A percentile compares a stretch with the other conserved stretches of the same genome.
These are phyloP conservation scores for Seira ritae DNA, from an alignment of 2,888 invertebrate species.

Conservation along the genomic window DNA sequence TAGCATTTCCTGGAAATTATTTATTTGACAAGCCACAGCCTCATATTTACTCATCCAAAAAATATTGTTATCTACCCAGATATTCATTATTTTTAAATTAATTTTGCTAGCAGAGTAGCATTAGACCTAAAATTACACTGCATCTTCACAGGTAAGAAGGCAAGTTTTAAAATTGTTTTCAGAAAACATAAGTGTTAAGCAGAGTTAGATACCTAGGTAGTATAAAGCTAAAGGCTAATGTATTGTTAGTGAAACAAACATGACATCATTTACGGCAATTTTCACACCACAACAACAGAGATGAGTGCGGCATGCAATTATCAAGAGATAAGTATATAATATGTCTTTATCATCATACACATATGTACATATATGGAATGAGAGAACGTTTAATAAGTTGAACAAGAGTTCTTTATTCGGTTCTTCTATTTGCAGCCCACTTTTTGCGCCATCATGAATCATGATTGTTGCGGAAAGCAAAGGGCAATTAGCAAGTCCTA, in stretches of 20 bases:
- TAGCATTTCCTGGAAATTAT: too few species aligned
- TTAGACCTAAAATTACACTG: too few species aligned
- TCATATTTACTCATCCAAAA: too few species aligned
- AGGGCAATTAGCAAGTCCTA: slow-evolving; percentile 3
- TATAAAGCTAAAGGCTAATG: background rate
- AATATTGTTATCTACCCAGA: too few species aligned
- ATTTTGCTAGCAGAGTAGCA: too few species aligned
- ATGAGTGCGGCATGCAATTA: slow-evolving; percentile 16
- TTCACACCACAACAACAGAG: slow-evolving; percentile 40
- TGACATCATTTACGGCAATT: slow-evolving; percentile 50
- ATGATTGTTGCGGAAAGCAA: background rate
- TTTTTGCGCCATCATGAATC: background rate
- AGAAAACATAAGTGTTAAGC: background rate
- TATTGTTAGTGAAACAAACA: slow-evolving; percentile 11
- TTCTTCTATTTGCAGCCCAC: background rate
- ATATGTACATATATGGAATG: slow-evolving; percentile 40
- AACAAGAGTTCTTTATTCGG: background rate
- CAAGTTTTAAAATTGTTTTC: slow-evolving; percentile 1
- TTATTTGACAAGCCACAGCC: too few species aligned
- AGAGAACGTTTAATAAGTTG: slow-evolving; percentile 4
- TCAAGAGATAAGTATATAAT: slow-evolving; percentile 1
- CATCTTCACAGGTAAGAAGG: too few species aligned
- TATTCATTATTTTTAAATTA: too few species aligned
- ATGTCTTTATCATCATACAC: background rate
- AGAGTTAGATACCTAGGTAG: too few species aligned